phyloP scores from a whole-genome alignment of 2,113 vertebrate genomes.

The Gallinago undulata region DNA sequence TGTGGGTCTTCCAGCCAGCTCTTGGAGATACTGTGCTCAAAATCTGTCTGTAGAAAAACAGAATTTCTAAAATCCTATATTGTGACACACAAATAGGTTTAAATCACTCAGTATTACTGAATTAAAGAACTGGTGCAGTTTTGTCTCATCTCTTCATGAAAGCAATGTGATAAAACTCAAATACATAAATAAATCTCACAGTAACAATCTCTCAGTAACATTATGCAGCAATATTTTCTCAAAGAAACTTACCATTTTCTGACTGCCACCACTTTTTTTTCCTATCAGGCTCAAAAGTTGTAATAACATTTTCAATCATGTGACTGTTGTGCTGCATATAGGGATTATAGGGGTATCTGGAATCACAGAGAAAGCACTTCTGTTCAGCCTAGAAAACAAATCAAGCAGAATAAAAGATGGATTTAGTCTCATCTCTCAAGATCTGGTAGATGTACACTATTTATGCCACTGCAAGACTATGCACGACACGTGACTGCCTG shows the following conservation, averaged over 20 bases:
- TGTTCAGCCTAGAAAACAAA: constrained; percentile 77
- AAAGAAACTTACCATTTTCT: constrained; percentile 79
- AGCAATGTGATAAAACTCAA: background rate
- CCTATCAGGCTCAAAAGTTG: constrained; percentile 77
- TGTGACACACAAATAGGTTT: background rate
- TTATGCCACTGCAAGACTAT: background rate
- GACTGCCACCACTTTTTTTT: constrained; percentile 92
- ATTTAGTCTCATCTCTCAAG: background rate
- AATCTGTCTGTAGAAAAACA: background rate
- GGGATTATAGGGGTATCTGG: constrained; percentile 75
- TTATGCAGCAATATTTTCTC: background rate
- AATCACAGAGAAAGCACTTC: constrained; percentile 90
- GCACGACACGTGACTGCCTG: background rate
- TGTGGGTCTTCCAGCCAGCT: background rate
- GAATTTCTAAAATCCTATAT: background rate
- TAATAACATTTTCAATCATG: constrained; percentile 83
- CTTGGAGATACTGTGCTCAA: background rate
- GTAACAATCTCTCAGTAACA: background rate
- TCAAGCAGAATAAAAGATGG: background rate
- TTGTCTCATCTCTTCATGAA: background rate
- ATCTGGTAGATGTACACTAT: background rate
- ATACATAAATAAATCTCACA: background rate
- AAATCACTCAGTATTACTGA: background rate
- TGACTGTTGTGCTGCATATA: constrained; percentile 81
- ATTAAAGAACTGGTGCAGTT: background rate